Evolutionary conservation across 2,113 vertebrate species (phyloP).

Genomic region (Hippocampus comes): DNA sequence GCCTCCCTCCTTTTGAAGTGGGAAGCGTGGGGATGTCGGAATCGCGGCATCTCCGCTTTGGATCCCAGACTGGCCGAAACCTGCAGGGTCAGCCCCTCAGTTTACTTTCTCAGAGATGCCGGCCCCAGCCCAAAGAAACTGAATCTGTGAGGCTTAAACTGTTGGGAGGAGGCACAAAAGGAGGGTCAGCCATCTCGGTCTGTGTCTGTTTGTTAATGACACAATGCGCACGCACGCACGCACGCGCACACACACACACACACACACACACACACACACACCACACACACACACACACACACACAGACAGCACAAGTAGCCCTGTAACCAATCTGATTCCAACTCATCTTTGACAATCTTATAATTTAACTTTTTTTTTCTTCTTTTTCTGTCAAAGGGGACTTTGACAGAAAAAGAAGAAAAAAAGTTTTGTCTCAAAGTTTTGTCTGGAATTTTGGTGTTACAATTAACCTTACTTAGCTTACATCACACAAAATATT

Average conservation of each 20-base stretch:
- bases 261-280: conserved; percentile 9
- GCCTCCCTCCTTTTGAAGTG: conserved; percentile 69
- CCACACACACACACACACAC: neutral
- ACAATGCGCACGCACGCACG: conserved; percentile 45
- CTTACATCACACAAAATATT: too few relatives aligned
- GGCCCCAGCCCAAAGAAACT: conserved; percentile 71
- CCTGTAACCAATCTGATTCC: conserved; percentile 40
- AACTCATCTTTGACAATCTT: conserved; percentile 20
- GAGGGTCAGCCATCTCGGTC: conserved; percentile 45
- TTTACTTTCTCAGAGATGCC: conserved; percentile 83
- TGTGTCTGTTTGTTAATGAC: conserved; percentile 51
- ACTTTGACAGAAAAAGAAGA: too few relatives aligned
- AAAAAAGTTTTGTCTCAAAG: neutral
- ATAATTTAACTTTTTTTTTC: neutral
- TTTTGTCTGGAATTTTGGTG: neutral
- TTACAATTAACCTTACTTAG: neutral
- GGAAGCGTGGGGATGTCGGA: conserved; percentile 54
- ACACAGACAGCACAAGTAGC: conserved; percentile 13
- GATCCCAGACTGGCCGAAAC: conserved; percentile 77
- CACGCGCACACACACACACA: conserved; percentile 29
- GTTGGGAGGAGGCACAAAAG: conserved; percentile 62
- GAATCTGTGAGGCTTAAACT: conserved; percentile 80
- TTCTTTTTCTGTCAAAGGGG: neutral
- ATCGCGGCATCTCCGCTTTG: conserved; percentile 56
- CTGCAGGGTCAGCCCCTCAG: conserved; percentile 77